Conservation (phyloP, 2,113 vertebrate species). For the Megaptera novaeangliae region DNA sequence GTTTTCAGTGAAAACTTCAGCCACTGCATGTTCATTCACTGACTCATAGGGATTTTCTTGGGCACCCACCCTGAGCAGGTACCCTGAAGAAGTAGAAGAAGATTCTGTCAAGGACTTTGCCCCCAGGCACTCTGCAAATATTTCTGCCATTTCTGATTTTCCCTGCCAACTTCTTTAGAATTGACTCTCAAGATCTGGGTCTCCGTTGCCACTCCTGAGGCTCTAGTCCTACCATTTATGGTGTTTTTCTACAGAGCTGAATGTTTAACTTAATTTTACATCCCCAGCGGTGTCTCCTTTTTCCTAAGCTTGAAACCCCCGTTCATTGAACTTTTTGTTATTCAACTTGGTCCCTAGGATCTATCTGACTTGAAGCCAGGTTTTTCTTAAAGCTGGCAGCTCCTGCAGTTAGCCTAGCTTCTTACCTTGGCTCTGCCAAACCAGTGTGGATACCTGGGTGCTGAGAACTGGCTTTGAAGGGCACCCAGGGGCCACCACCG, state of each 20-base stretch:
- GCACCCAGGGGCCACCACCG: background rate
- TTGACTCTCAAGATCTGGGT: background rate
- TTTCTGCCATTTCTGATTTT: background rate
- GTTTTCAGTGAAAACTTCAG: background rate
- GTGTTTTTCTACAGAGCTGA: background rate
- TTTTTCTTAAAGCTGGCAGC: background rate
- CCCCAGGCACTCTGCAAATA: background rate
- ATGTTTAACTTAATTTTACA: background rate
- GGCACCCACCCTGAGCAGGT: background rate
- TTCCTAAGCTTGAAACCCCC: background rate
- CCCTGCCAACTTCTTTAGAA: background rate
- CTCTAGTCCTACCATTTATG: background rate
- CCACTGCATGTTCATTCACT: background rate
- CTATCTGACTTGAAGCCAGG: background rate
- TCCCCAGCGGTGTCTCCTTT: background rate
- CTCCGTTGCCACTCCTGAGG: background rate
- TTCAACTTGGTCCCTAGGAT: background rate
- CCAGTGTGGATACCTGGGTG: background rate
- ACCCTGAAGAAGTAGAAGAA: background rate
- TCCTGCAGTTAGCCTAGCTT: background rate
- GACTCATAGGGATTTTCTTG: background rate
- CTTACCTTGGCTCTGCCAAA: background rate
- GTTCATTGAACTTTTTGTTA: background rate
- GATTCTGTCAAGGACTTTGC: background rate
- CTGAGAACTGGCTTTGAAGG: background rate